These are phyloP conservation scores for Girardinus metallicus DNA, from an alignment of 2,797 vertebrate genomes.

Conservation along the genomic window DNA sequence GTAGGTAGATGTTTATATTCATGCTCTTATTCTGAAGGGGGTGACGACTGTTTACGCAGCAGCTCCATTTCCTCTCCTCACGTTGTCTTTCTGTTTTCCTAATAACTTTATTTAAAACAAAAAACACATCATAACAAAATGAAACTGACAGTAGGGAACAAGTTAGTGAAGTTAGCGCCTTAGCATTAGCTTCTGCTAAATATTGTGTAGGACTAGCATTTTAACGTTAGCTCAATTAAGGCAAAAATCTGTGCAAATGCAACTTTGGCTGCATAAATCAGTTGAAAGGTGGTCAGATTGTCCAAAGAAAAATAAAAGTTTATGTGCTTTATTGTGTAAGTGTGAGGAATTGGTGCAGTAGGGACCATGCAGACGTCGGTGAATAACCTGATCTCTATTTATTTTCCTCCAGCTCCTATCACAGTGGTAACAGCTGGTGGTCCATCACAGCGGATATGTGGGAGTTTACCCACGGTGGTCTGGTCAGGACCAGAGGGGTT, in stretches of 20 bases:
- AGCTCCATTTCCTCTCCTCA: not conserved
- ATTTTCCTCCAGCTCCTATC: too few species aligned
- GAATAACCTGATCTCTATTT: conserved; percentile 4
- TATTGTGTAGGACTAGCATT: not conserved
- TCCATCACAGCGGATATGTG: conserved; percentile 1
- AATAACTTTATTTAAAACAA: not conserved
- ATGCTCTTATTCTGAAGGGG: not conserved
- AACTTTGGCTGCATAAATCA: not conserved
- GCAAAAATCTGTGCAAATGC: not conserved
- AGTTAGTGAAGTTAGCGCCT: not conserved
- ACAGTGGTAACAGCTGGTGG: conserved; percentile 7
- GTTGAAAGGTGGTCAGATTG: not conserved
- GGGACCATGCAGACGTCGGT: not conserved
- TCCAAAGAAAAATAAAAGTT: not conserved
- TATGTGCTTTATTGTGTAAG: not conserved
- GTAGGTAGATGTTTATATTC: not conserved
- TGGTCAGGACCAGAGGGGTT: conserved; percentile 10
- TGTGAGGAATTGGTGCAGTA: not conserved
- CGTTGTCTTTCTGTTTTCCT: not conserved
- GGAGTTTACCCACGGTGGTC: conserved; percentile 16
- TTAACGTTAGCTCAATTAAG: not conserved
- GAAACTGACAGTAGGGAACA: not conserved
- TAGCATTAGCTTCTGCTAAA: not conserved
- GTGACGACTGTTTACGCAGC: not conserved
- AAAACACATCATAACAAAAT: not conserved